Evolutionary conservation across 1,140 invertebrate genomes (phyloP).

Genomic region (Pogonus chalceus): DNA sequence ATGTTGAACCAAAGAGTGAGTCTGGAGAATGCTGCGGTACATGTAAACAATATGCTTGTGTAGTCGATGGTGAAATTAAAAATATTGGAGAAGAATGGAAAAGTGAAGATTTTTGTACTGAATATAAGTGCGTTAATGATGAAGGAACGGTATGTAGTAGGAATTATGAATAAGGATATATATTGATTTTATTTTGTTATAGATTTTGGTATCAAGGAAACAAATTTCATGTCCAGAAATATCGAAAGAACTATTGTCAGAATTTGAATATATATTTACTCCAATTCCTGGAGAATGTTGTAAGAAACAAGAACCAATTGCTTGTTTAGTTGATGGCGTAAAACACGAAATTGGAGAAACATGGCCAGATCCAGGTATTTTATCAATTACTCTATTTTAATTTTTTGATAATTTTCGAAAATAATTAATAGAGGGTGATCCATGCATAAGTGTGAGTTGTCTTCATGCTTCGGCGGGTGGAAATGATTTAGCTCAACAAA

Average conservation of each 20-base stretch:
- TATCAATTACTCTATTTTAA: not conserved
- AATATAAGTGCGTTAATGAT: slow-evolving; percentile 41
- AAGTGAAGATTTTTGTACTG: slow-evolving; percentile 48
- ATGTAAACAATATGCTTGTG: slow-evolving; percentile 50
- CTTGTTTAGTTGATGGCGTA: slow-evolving; percentile 27
- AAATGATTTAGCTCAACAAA: slow-evolving; percentile 39
- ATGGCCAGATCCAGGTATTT: slow-evolving; percentile 5
- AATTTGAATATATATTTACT: slow-evolving; percentile 25
- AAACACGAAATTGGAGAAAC: slow-evolving; percentile 16
- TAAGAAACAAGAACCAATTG: slow-evolving; percentile 21
- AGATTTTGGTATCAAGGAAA: slow-evolving; percentile 26
- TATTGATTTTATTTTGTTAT: slow-evolving; percentile 12
- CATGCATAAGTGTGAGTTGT: slow-evolving; percentile 6
- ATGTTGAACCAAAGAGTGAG: slow-evolving; percentile 26
- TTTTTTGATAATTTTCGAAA: not conserved
- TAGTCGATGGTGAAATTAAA: slow-evolving; percentile 40
- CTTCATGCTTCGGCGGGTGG: slow-evolving; percentile 12
- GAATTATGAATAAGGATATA: not conserved
- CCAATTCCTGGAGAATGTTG: slow-evolving; percentile 28
- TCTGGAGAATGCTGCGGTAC: slow-evolving; percentile 51
- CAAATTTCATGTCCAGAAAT: slow-evolving; percentile 22
- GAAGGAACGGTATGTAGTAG: slow-evolving; percentile 43
- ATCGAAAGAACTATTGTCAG: slow-evolving; percentile 20
- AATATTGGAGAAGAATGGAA: slow-evolving; percentile 44
- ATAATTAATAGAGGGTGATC: slow-evolving; percentile 12